Conservation (phyloP, 2,113 vertebrate species). For the Austrofundulus limnaeus region DNA sequence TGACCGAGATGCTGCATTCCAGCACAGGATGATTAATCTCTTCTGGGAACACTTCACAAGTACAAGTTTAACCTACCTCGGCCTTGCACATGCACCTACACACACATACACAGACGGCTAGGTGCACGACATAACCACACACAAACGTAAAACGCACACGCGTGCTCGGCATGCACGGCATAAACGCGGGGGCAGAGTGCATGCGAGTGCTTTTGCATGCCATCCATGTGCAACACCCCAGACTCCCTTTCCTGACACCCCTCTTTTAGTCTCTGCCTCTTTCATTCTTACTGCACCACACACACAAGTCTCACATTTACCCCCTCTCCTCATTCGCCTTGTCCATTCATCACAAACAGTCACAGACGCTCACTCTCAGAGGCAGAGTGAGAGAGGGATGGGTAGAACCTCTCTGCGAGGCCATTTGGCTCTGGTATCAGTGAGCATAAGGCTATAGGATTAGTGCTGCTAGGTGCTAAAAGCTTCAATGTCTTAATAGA, state of each 20-base stretch:
- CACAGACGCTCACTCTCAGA: constrained; percentile 46
- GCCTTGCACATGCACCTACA: constrained; percentile 58
- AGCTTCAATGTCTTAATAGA: constrained; percentile 71
- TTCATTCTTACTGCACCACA: constrained; percentile 28
- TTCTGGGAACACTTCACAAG: constrained; percentile 83
- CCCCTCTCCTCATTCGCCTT: constrained; percentile 52
- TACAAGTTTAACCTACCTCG: constrained; percentile 84
- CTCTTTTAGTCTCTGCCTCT: constrained; percentile 33
- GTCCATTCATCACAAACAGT: constrained; percentile 68
- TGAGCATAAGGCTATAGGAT: constrained; percentile 71
- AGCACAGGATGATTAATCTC: constrained; percentile 82
- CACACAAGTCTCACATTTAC: constrained; percentile 57
- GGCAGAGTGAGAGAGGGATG: constrained; percentile 21
- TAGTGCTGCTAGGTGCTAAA: constrained; percentile 76
- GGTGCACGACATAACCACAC: constrained; percentile 25
- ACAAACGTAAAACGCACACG: constrained; percentile 4
- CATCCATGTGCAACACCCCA: constrained; percentile 43
- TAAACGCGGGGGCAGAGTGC: constrained; percentile 68
- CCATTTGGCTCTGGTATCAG: constrained; percentile 57
- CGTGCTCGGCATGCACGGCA: constrained; percentile 50
- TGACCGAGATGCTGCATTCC: constrained; percentile 78
- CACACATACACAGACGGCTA: constrained; percentile 11
- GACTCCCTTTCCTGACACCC: constrained; percentile 13
- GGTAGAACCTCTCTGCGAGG: constrained; percentile 45
- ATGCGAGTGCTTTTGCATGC: constrained; percentile 67